Evolutionary conservation across 2,797 vertebrate species (phyloP).

Genomic region (Artibeus lituratus): DNA sequence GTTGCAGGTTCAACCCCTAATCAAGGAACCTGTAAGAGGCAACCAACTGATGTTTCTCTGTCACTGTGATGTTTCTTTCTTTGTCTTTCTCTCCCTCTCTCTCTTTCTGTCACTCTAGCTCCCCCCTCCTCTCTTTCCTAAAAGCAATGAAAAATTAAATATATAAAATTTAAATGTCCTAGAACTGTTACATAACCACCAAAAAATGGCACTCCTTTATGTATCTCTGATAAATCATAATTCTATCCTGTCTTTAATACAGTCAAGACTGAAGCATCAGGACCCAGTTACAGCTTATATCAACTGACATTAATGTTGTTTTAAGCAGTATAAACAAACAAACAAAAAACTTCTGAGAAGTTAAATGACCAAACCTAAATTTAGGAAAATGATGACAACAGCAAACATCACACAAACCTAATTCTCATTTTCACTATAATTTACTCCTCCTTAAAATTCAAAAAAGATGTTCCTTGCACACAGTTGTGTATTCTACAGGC

Average conservation of each 20-base stretch:
- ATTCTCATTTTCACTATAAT: conserved; percentile 39
- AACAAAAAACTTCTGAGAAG: background rate
- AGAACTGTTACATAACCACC: background rate
- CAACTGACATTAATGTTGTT: conserved; percentile 18
- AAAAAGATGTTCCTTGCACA: background rate
- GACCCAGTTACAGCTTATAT: background rate
- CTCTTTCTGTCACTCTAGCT: too few relatives aligned
- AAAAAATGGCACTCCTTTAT: background rate
- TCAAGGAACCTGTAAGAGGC: background rate
- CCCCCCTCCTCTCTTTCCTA: background rate
- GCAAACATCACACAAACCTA: conserved; percentile 38
- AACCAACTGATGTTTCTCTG: background rate
- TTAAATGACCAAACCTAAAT: conserved; percentile 33
- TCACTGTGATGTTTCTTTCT: background rate
- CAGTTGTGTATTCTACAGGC: background rate
- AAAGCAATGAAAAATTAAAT: background rate
- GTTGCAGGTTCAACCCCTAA: background rate
- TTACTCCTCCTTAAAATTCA: conserved; percentile 28
- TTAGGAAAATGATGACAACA: background rate
- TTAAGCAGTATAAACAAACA: background rate
- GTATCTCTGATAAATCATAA: background rate
- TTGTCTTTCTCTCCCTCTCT: background rate
- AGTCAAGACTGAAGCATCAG: background rate
- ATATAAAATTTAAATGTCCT: conserved; percentile 32
- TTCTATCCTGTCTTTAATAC: background rate